Conservation (phyloP, 2,888 invertebrate species). For the Baronia brevicornis region DNA sequence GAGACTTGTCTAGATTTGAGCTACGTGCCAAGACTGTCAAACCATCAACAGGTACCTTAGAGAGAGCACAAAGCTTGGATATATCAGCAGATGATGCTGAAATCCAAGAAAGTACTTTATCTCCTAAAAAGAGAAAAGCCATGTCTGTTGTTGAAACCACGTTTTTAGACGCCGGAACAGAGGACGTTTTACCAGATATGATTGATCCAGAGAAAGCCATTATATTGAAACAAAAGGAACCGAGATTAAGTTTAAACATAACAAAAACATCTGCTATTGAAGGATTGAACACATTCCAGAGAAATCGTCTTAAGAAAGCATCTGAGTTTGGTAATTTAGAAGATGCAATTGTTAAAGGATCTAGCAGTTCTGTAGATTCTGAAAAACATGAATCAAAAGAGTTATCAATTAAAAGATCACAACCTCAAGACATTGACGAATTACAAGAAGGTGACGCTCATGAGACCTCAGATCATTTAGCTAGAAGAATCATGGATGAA, state of each 20-base stretch:
- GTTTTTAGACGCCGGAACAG: slow-evolving; percentile 58
- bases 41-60: slow-evolving; percentile 76
- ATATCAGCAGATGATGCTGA: slow-evolving; percentile 77
- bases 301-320: slow-evolving; percentile 81
- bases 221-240: slow-evolving; percentile 71
- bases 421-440: slow-evolving; percentile 32
- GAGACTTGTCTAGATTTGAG: slow-evolving; percentile 83
- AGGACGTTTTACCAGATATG: slow-evolving; percentile 63
- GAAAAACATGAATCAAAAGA: slow-evolving; percentile 50
- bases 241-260: slow-evolving; percentile 70
- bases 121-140: slow-evolving; percentile 80
- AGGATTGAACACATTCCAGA: slow-evolving; percentile 80
- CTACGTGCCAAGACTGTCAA: slow-evolving; percentile 56
- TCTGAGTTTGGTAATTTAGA: slow-evolving; percentile 86
- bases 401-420: slow-evolving; percentile 27
- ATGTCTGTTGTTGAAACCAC: slow-evolving; percentile 70
- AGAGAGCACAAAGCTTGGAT: slow-evolving; percentile 87
- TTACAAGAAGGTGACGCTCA: slow-evolving; percentile 46
- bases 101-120: slow-evolving; percentile 54
- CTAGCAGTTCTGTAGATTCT: slow-evolving; percentile 61
- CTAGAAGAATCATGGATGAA: slow-evolving; percentile 65
- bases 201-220: slow-evolving; percentile 51
- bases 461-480: slow-evolving; percentile 64
- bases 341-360: slow-evolving; percentile 81
- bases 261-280: slow-evolving; percentile 75